Evolutionary conservation across 2,113 vertebrate genomes (phyloP).

Genomic region (Montifringilla adamsi): DNA sequence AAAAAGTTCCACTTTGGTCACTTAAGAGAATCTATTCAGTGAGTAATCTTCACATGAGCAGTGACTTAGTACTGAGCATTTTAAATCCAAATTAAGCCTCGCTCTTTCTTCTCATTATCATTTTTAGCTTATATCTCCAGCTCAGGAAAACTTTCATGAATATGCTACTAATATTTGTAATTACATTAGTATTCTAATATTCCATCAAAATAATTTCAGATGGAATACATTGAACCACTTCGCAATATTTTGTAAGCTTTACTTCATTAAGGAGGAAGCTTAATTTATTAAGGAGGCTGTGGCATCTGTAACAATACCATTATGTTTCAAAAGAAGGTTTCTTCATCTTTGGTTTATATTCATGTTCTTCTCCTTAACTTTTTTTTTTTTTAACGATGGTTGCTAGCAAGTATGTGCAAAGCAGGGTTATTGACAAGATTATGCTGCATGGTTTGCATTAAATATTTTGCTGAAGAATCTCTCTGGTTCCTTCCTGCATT

Average conservation of each 20-base stretch:
- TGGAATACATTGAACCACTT: background rate
- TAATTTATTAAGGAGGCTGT: background rate
- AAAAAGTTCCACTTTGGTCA: background rate
- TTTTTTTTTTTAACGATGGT: background rate
- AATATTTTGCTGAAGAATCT: background rate
- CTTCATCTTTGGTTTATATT: background rate
- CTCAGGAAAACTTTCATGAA: background rate
- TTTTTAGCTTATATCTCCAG: background rate
- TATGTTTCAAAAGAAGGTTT: background rate
- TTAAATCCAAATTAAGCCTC: constrained; percentile 11
- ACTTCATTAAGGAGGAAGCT: background rate
- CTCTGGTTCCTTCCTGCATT: background rate
- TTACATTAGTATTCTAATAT: constrained; percentile 3
- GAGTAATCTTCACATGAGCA: background rate
- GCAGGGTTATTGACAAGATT: background rate
- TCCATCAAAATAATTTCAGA: constrained; percentile 3
- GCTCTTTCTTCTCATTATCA: background rate
- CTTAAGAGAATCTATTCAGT: constrained; percentile 22
- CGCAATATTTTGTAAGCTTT: background rate
- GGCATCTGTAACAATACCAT: background rate
- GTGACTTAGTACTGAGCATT: background rate
- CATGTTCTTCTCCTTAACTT: background rate
- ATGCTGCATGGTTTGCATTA: background rate
- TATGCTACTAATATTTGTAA: constrained; percentile 6
- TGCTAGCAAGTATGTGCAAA: background rate